Evolutionary conservation across 2,797 vertebrate species (phyloP).

Genomic region (Harpagifer antarcticus): DNA sequence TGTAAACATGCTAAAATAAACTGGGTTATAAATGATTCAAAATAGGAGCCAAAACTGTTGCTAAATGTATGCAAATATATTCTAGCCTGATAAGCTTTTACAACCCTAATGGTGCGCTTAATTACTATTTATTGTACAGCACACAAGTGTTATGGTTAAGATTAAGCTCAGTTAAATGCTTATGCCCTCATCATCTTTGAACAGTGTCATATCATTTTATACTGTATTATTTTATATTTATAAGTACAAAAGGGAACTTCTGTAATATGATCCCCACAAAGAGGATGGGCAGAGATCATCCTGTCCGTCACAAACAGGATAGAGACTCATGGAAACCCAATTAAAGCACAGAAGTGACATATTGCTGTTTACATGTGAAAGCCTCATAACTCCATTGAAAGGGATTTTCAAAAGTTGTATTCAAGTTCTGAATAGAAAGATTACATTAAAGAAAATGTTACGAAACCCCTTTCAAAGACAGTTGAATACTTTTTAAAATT

Average conservation of each 20-base stretch:
- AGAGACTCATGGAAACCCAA: not conserved
- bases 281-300: conserved; percentile 8
- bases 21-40: not conserved
- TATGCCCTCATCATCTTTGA: not conserved
- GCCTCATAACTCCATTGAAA: not conserved
- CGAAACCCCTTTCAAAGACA: not conserved
- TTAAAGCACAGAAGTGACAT: conserved; percentile 7
- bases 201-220: not conserved
- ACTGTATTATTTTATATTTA: not conserved
- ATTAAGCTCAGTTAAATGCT: not conserved
- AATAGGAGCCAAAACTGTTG: not conserved
- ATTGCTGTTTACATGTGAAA: not conserved
- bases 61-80: not conserved
- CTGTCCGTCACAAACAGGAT: conserved; percentile 40
- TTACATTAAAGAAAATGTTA: not conserved
- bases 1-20: not conserved
- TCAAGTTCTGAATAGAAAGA: not conserved
- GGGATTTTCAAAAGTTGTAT: not conserved
- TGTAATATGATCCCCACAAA: not conserved
- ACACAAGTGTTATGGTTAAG: not conserved
- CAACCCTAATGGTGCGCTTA: not conserved
- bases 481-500: not conserved
- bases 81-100: not conserved
- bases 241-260: conserved; percentile 8
- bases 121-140: not conserved